These are phyloP conservation scores for Macaca mulatta DNA, from an alignment of 2,113 vertebrate species.

Conservation along the genomic window DNA sequence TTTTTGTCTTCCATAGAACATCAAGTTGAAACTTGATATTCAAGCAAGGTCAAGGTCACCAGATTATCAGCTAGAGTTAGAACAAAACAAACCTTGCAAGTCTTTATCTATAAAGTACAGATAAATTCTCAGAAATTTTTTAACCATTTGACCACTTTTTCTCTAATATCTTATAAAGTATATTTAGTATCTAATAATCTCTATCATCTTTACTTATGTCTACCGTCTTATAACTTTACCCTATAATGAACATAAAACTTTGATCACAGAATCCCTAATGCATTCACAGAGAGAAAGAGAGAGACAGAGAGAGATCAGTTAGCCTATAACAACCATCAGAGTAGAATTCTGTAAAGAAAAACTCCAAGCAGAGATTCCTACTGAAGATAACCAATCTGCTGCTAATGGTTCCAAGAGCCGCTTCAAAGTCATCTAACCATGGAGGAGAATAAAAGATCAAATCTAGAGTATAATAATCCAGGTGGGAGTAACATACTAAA, in stretches of 20 bases:
- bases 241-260: not conserved
- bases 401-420: not conserved
- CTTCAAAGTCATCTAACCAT: not conserved
- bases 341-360: not conserved
- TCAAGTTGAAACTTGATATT: not conserved
- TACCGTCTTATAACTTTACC: not conserved
- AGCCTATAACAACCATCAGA: not conserved
- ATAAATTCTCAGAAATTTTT: not conserved
- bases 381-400: not conserved
- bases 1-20: not conserved
- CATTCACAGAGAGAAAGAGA: not conserved
- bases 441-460: not conserved
- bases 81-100: not conserved
- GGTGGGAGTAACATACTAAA: not conserved
- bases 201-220: not conserved
- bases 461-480: not conserved
- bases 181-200: not conserved
- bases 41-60: not conserved
- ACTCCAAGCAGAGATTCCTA: not conserved
- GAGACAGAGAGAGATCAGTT: not conserved
- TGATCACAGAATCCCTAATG: not conserved
- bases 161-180: not conserved
- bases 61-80: not conserved
- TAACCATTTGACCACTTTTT: not conserved
- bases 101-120: not conserved